These are phyloP conservation scores for Nycteola revayana DNA, from an alignment of 2,888 invertebrate genomes.

Conservation along the genomic window DNA sequence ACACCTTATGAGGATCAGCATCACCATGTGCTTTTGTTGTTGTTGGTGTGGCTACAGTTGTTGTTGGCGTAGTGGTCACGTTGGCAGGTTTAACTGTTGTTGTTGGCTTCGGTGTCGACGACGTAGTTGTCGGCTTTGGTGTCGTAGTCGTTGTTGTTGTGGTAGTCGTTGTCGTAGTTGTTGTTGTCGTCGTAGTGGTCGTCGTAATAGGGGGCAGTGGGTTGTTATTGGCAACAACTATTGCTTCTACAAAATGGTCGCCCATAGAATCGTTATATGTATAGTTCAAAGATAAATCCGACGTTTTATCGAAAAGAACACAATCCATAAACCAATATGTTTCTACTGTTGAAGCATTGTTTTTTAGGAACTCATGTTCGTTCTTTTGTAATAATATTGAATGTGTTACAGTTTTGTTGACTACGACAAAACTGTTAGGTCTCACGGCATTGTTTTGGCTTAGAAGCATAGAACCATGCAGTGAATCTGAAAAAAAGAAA, in stretches of 20 bases:
- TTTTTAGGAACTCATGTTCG: slow-evolving; percentile 82
- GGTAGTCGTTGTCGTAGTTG: slow-evolving; percentile 32
- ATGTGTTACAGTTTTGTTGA: slow-evolving; percentile 81
- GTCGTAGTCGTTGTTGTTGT: slow-evolving; percentile 40
- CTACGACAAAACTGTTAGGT: slow-evolving; percentile 84
- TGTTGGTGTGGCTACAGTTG: slow-evolving; percentile 21
- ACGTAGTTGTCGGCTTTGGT: slow-evolving; percentile 21
- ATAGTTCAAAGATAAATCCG: slow-evolving; percentile 82
- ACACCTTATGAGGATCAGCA: slow-evolving; percentile 36
- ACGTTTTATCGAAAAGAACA: slow-evolving; percentile 84
- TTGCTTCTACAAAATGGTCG: slow-evolving; percentile 84
- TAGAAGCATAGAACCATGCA: slow-evolving; percentile 86
- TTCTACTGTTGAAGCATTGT: slow-evolving; percentile 71
- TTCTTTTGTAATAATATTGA: slow-evolving; percentile 80
- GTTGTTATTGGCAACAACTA: slow-evolving; percentile 87
- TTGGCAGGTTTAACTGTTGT: slow-evolving; percentile 28
- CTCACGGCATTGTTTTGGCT: slow-evolving; percentile 83
- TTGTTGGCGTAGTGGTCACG: slow-evolving; percentile 24
- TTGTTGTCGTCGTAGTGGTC: slow-evolving; percentile 49
- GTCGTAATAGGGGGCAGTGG: slow-evolving; percentile 76
- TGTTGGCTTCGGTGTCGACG: slow-evolving; percentile 27
- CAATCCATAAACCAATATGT: slow-evolving; percentile 93
- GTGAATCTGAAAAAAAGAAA: slow-evolving; percentile 74
- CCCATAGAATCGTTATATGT: slow-evolving; percentile 84
- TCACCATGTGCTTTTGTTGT: slow-evolving; percentile 22